These are phyloP conservation scores for Bucorvus abyssinicus DNA, from an alignment of 2,797 vertebrate genomes.

Conservation along the genomic window DNA sequence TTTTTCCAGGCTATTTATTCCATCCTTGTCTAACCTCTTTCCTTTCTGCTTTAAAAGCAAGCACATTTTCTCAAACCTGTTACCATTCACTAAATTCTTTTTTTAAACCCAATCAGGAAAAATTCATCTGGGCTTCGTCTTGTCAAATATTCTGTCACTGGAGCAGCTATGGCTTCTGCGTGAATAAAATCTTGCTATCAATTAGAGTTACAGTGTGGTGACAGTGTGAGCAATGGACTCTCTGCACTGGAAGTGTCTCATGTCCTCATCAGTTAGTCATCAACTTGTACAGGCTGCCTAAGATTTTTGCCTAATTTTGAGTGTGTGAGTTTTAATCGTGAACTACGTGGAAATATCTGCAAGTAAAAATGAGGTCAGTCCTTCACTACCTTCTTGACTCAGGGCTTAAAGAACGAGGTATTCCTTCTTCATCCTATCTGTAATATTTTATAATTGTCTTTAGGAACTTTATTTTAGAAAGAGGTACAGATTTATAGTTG, in stretches of 20 bases:
- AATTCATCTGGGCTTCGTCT: neutral
- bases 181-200: neutral
- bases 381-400: neutral
- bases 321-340: neutral
- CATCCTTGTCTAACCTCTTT: slow-evolving; percentile 9
- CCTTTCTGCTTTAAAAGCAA: slow-evolving; percentile 17
- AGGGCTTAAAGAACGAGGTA: neutral
- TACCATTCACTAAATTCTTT: neutral
- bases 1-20: slow-evolving; percentile 50
- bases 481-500: neutral
- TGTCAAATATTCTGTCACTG: neutral
- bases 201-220: neutral
- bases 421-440: neutral
- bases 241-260: neutral
- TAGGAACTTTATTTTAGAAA: neutral
- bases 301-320: neutral
- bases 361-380: neutral
- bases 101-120: neutral
- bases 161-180: neutral
- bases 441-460: neutral
- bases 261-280: neutral
- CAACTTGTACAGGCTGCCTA: neutral
- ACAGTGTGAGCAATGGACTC: neutral
- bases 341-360: neutral
- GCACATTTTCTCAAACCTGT: neutral